A percentile compares a stretch with the other conserved stretches of the same genome.
phyloP scores from a whole-genome alignment of 2,888 invertebrate genomes.

The Nomada lathburiana region DNA sequence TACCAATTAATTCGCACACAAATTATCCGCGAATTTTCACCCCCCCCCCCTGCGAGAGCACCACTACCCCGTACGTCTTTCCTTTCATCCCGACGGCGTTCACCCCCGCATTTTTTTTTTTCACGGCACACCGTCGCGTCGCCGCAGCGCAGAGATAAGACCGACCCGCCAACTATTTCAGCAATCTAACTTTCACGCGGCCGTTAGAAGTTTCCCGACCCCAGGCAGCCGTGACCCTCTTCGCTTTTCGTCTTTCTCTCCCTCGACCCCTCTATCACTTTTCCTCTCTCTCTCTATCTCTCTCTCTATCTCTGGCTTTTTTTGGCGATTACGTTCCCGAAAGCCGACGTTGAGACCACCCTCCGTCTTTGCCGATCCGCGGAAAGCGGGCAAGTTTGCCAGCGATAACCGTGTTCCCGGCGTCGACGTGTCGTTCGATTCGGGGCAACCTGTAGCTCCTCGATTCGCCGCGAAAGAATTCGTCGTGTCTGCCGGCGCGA shows the following conservation, averaged over 20 bases:
- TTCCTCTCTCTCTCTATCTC: conserved; percentile 7
- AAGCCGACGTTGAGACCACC: conserved; percentile 10
- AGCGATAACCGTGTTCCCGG: conserved; percentile 31
- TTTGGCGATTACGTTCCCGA: conserved; percentile 38
- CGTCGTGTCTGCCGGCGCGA: not conserved
- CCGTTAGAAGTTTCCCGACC: conserved; percentile 59
- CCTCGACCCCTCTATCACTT: not conserved
- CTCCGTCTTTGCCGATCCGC: conserved; percentile 2
- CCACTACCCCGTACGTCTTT: conserved; percentile 33
- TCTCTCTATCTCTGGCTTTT: conserved; percentile 16
- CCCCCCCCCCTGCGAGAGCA: conserved; percentile 12
- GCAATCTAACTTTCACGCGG: conserved; percentile 81
- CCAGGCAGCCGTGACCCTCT: conserved; percentile 29
- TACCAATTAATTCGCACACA: conserved; percentile 83
- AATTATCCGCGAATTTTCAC: conserved; percentile 81
- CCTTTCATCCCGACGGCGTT: conserved; percentile 2
- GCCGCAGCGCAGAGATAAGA: conserved; percentile 76
- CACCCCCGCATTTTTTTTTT: conserved; percentile 19
- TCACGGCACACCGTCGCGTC: conserved; percentile 50
- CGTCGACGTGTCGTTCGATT: conserved; percentile 21
- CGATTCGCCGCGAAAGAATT: conserved; percentile 31
- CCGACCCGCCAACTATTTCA: conserved; percentile 79
- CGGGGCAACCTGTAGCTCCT: conserved; percentile 64
- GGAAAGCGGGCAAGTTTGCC: not conserved
- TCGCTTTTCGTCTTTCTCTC: conserved; percentile 10